Percentiles rank a stretch among this genome's conserved stretches.
Conservation (phyloP, 2,113 vertebrate species). For the Lepidothrix coronata region DNA sequence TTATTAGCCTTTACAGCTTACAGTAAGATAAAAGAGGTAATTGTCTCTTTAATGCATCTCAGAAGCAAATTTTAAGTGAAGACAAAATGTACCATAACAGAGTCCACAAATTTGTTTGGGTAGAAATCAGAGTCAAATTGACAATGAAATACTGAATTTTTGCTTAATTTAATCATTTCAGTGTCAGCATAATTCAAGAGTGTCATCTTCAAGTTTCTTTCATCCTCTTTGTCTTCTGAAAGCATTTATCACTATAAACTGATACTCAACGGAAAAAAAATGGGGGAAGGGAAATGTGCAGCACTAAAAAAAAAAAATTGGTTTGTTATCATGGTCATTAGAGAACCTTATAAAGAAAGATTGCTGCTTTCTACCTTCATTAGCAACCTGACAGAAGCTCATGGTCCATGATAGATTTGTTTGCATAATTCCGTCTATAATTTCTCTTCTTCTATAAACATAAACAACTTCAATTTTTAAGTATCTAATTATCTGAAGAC, state of each 20-base stretch:
- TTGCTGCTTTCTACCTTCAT: constrained; percentile 34
- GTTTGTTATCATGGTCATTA: not conserved
- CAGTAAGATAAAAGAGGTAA: not conserved
- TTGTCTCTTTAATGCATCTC: constrained; percentile 19
- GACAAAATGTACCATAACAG: not conserved
- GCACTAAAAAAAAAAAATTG: not conserved
- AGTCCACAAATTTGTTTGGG: constrained; percentile 32
- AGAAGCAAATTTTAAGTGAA: constrained; percentile 13
- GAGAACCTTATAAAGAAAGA: constrained; percentile 5
- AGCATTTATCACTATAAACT: not conserved
- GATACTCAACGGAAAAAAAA: not conserved
- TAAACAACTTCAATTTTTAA: constrained; percentile 25
- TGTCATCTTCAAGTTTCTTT: not conserved
- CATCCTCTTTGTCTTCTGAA: not conserved
- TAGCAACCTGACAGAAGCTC: constrained; percentile 35
- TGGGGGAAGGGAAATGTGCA: not conserved
- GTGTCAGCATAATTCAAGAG: not conserved
- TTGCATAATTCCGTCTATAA: constrained; percentile 29
- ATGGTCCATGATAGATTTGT: constrained; percentile 5
- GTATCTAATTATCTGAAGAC: constrained; percentile 33
- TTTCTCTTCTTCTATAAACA: constrained; percentile 21
- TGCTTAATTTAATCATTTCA: constrained; percentile 19
- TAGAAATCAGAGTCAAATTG: constrained; percentile 2
- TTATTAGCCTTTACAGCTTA: not conserved
- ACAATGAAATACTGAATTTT: constrained; percentile 32